phyloP scores from a whole-genome alignment of 2,797 vertebrate species.

The Enteromius argenteus region DNA sequence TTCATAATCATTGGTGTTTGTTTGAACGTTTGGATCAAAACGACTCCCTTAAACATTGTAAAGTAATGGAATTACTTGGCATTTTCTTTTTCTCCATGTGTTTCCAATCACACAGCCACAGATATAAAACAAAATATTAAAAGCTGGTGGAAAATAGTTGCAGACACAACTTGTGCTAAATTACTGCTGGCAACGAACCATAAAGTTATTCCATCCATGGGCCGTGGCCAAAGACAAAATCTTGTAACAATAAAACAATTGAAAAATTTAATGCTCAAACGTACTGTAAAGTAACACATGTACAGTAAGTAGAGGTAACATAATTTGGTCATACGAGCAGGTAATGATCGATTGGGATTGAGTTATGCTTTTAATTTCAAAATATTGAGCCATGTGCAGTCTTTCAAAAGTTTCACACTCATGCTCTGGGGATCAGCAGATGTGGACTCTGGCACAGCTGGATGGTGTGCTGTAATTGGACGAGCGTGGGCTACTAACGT shows the following conservation, averaged over 20 bases:
- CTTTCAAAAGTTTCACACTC: slow-evolving; percentile 45
- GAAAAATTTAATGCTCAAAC: slow-evolving; percentile 39
- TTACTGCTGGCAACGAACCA: slow-evolving; percentile 64
- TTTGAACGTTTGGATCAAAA: slow-evolving; percentile 47
- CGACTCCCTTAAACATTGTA: slow-evolving; percentile 54
- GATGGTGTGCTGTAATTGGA: slow-evolving; percentile 71
- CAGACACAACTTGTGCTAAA: slow-evolving; percentile 67
- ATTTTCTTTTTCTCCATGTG: slow-evolving; percentile 67
- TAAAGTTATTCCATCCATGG: slow-evolving; percentile 61
- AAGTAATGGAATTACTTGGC: slow-evolving; percentile 68
- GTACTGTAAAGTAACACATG: slow-evolving; percentile 39
- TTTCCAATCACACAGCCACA: slow-evolving; percentile 72
- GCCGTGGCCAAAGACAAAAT: slow-evolving; percentile 54
- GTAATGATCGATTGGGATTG: slow-evolving; percentile 52
- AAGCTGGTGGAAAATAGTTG: slow-evolving; percentile 66
- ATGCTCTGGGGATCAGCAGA: slow-evolving; percentile 63
- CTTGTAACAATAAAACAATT: slow-evolving; percentile 30
- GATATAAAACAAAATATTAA: slow-evolving; percentile 62
- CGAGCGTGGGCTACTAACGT: slow-evolving; percentile 64
- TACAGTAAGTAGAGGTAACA: slow-evolving; percentile 13
- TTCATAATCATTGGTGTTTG: slow-evolving; percentile 20
- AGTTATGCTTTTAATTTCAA: slow-evolving; percentile 50
- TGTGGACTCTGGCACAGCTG: slow-evolving; percentile 57
- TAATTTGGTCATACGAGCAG: slow-evolving; percentile 14
- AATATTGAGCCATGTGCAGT: slow-evolving; percentile 52